Evolutionary conservation across 2,113 vertebrate genomes (phyloP).

Genomic region (Rhodinocichla rosea): DNA sequence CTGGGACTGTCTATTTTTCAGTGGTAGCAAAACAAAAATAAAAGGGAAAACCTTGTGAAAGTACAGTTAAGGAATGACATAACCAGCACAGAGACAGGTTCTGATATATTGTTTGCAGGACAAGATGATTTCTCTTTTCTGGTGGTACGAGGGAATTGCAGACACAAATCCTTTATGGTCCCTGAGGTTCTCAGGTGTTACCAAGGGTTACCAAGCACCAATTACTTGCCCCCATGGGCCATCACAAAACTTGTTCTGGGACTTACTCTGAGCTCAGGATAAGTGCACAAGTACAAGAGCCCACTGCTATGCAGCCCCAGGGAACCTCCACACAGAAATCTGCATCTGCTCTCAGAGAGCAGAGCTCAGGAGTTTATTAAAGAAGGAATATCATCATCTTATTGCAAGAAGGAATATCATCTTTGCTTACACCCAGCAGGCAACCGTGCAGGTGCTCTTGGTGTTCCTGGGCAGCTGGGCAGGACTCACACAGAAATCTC

Average conservation of each 20-base stretch:
- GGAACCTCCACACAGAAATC: not conserved
- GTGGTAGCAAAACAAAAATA: slow-evolving; percentile 41
- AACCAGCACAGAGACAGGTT: not conserved
- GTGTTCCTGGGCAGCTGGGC: not conserved
- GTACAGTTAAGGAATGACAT: not conserved
- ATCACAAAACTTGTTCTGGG: not conserved
- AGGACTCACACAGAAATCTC: not conserved
- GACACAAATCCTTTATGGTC: not conserved
- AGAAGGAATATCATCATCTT: not conserved
- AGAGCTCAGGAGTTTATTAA: not conserved
- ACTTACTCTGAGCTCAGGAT: not conserved
- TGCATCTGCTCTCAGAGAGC: not conserved
- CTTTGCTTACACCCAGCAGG: not conserved
- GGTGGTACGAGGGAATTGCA: not conserved
- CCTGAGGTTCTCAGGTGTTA: not conserved
- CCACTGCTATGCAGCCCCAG: rapidly evolving
- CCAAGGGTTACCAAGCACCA: not conserved
- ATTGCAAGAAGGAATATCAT: not conserved
- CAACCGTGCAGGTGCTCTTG: not conserved
- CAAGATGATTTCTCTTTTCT: not conserved
- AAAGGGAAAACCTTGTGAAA: not conserved
- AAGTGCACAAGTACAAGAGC: not conserved
- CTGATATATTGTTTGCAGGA: not conserved
- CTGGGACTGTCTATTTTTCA: slow-evolving; percentile 2
- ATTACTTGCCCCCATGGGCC: not conserved